These are phyloP conservation scores for Boloria euphrosyne DNA, from an alignment of 2,888 invertebrate species.

Conservation along the genomic window DNA sequence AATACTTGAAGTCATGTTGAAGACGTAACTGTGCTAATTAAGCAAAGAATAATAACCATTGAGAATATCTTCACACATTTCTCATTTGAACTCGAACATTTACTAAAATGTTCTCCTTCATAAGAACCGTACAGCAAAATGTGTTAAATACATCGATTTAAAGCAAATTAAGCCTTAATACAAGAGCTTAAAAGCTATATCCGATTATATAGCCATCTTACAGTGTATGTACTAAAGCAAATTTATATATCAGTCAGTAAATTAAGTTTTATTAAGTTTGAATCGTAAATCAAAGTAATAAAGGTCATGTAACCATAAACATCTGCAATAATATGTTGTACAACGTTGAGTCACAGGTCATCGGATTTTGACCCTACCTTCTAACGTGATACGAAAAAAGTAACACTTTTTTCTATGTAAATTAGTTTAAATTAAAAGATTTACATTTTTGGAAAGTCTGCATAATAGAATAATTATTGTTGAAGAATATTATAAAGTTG, in stretches of 20 bases:
- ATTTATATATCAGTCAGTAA: neutral
- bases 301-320: neutral
- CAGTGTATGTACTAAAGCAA: conserved; percentile 1
- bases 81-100: neutral
- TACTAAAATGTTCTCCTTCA: neutral
- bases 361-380: conserved; percentile 49
- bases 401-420: neutral
- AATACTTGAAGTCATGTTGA: conserved; percentile 22
- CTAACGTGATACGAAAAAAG: conserved; percentile 12
- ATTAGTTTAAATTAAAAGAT: neutral
- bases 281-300: conserved; percentile 1
- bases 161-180: neutral
- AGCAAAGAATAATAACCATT: conserved; percentile 30
- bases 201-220: neutral
- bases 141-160: neutral
- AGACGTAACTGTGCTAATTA: conserved; percentile 27
- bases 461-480: no score
- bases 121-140: conserved; percentile 11
- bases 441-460: neutral
- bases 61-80: conserved; percentile 40
- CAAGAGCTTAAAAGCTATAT: neutral
- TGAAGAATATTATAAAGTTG: no score
- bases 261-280: neutral
- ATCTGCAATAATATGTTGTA: conserved; percentile 6
- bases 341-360: conserved; percentile 54